These are phyloP conservation scores for Cotesia glomerata DNA, from an alignment of 1,140 invertebrate species.

Conservation along the genomic window DNA sequence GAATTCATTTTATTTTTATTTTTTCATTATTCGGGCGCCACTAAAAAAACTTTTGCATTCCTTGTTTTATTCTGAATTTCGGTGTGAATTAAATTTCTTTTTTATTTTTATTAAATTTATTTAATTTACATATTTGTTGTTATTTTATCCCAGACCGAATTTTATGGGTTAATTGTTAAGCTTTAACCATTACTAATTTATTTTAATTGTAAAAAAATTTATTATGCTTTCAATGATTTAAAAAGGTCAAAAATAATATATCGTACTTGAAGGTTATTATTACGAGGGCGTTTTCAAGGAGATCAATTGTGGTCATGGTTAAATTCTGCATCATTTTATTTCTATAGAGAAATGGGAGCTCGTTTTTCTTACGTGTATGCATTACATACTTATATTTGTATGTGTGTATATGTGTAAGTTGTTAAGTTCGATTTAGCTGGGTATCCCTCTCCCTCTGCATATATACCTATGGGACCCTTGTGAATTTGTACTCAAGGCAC, in stretches of 20 bases:
- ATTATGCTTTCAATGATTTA: not conserved
- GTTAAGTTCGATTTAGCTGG: no score
- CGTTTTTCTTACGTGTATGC: not conserved
- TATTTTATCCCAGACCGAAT: no score
- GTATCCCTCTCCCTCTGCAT: no score
- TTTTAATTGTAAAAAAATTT: no score
- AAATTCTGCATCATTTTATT: not conserved
- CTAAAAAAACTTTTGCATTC: not conserved
- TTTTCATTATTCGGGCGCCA: not conserved
- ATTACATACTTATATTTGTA: no score
- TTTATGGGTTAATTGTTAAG: no score
- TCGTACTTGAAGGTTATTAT: not conserved
- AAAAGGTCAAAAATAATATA: not conserved
- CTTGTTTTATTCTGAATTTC: not conserved
- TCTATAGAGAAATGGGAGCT: not conserved
- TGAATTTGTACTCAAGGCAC: not conserved
- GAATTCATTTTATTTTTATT: constrained; percentile 2
- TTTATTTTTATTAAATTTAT: no score
- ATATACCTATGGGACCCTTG: not conserved
- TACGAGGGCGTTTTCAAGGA: constrained; percentile 9
- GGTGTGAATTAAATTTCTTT: no score
- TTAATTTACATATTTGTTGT: no score
- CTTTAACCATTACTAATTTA: no score
- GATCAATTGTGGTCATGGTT: not conserved
- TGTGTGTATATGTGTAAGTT: no score